Base-by-base conservation (phyloP, 2,888 invertebrate genomes). In the Chloromyia formosa region DNA sequence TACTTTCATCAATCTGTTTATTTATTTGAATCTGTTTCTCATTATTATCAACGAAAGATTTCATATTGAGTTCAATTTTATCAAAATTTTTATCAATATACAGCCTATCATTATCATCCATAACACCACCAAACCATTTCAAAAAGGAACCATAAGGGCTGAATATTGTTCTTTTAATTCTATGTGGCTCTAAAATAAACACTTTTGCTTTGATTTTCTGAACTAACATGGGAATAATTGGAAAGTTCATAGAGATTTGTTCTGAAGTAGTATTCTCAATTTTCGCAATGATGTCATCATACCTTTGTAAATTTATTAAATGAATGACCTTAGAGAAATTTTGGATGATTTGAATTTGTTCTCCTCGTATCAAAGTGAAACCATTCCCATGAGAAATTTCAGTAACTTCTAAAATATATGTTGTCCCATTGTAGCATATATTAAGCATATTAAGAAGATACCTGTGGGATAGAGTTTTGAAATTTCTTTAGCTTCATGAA, bases 261-360 rank as follows among this genome's bases (percentile, higher is more conserved):
- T 5, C 5, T 42, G 42, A 42, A 12, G 42, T 42, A 9, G 42
- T 42, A 9, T 42, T 42, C 42, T 42, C 12, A 12, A 42, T 42
- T 9, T 42, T 54, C n/a, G 9, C 20, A 18, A 58, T 10, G 3
- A 58, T 54, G 54, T 58, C 58, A 7, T 58, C 20, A 14, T 58
- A 20, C 22, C 22, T 14, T 58, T 58, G 5, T 16, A 54, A 54
- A 4, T 54, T n/a, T 54, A 54, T 54, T 58, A 22, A 20, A 22
- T 58, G 22, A 58, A 58, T 20, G 58, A 58, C 18, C 7, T 58
- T 58, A n/a, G 58, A 58, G 14, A 58, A 42, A 12, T 58, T 58
- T 4, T 58, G 58, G n/a, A 58, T 20, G 9, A 20, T 54, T 54
- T 54, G 9, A 16, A 54, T 12, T 54, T 54, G n/a, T n/a, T n/a